phyloP scores from a whole-genome alignment of 2,113 vertebrate species.

The Notechis scutatus region DNA sequence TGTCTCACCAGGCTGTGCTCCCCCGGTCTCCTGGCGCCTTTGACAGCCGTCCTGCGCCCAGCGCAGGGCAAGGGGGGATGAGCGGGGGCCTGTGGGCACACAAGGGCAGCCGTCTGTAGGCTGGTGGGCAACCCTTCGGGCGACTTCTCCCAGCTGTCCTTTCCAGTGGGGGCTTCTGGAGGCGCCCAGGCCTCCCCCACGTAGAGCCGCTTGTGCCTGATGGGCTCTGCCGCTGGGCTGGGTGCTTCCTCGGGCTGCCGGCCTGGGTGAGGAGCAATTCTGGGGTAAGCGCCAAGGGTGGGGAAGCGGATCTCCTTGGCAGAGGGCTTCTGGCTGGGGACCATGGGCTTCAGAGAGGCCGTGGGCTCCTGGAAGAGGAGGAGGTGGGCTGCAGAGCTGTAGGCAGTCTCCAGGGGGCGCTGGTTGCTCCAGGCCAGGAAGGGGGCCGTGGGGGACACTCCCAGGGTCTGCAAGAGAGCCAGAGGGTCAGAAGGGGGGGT shows the following conservation, averaged over 20 bases:
- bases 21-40: neutral
- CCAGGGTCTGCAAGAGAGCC: constrained; percentile 35
- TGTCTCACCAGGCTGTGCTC: neutral
- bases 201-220: neutral
- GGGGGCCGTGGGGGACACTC: constrained; percentile 44
- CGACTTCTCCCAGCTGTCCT: constrained; percentile 28
- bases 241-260: neutral
- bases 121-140: constrained; percentile 36
- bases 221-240: neutral
- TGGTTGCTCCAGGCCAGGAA: constrained; percentile 44
- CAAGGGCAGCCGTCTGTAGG: neutral
- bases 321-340: constrained; percentile 5
- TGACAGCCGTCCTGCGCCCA: neutral
- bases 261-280: constrained; percentile 69
- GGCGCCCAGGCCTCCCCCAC: neutral
- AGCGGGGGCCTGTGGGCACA: constrained; percentile 38
- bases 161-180: fast-evolving
- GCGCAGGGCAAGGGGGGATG: neutral
- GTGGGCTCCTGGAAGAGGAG: constrained; percentile 61
- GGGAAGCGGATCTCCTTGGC: constrained; percentile 48
- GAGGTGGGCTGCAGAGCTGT: constrained; percentile 33
- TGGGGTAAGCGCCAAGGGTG: constrained; percentile 69
- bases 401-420: neutral
- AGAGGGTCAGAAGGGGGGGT: fast-evolving
- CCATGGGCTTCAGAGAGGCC: neutral